These are phyloP conservation scores for Dunckerocampus dactyliophorus DNA, from an alignment of 2,113 vertebrate genomes.

Conservation along the genomic window DNA sequence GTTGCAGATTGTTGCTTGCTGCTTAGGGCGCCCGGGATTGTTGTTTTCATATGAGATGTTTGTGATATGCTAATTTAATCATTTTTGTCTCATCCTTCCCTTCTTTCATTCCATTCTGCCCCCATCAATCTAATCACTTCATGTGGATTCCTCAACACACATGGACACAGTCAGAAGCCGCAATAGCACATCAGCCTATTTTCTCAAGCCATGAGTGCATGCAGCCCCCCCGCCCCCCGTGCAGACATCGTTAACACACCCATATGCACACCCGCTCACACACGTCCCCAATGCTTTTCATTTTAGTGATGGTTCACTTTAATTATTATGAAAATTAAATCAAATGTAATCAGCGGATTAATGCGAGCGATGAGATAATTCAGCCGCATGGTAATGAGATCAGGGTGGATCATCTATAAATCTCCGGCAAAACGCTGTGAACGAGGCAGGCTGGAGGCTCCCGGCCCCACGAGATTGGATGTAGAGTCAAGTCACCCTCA, in stretches of 20 bases:
- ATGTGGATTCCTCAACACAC: slow-evolving; percentile 62
- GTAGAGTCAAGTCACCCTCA: slow-evolving; percentile 30
- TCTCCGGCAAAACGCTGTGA: slow-evolving; percentile 56
- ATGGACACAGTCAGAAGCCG: slow-evolving; percentile 28
- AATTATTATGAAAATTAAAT: slow-evolving; percentile 80
- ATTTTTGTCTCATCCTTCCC: slow-evolving; percentile 66
- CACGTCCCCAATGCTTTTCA: slow-evolving; percentile 55
- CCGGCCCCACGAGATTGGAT: slow-evolving; percentile 10
- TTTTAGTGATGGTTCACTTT: slow-evolving; percentile 77
- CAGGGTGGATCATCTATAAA: slow-evolving; percentile 67
- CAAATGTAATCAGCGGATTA: slow-evolving; percentile 75
- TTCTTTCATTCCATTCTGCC: slow-evolving; percentile 50
- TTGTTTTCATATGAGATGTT: slow-evolving; percentile 59
- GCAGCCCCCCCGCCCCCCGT: background rate
- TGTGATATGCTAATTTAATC: slow-evolving; percentile 78
- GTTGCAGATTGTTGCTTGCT: slow-evolving; percentile 47
- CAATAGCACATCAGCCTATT: slow-evolving; percentile 42
- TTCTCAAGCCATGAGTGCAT: slow-evolving; percentile 52
- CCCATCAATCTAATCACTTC: slow-evolving; percentile 76
- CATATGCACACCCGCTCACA: slow-evolving; percentile 27
- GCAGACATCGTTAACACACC: slow-evolving; percentile 13
- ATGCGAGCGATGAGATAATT: slow-evolving; percentile 73
- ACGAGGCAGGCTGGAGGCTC: slow-evolving; percentile 38
- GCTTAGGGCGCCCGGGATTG: slow-evolving; percentile 45
- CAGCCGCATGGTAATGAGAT: slow-evolving; percentile 60